phyloP scores from a whole-genome alignment of 2,797 vertebrate species.

The Valencia hispanica region DNA sequence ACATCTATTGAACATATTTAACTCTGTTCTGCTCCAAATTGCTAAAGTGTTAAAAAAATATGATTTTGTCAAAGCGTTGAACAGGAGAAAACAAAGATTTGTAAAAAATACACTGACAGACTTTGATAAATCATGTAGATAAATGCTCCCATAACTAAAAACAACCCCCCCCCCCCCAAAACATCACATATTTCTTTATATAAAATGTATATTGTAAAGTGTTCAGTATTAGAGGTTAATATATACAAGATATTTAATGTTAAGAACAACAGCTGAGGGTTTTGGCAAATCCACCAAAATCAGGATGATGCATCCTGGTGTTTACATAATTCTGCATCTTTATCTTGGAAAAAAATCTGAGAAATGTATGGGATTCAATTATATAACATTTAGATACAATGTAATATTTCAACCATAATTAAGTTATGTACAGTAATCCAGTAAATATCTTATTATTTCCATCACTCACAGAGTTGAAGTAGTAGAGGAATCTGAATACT shows the following conservation, averaged over 20 bases:
- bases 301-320: not conserved
- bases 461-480: constrained; percentile 7
- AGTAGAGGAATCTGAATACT: not conserved
- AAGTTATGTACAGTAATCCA: not conserved
- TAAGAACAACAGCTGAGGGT: not conserved
- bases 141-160: not conserved
- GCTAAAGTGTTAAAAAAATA: not conserved
- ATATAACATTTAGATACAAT: not conserved
- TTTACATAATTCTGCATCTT: not conserved
- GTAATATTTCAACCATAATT: not conserved
- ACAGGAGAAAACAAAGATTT: not conserved
- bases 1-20: too few species aligned
- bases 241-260: not conserved
- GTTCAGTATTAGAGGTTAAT: not conserved
- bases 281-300: not conserved
- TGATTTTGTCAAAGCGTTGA: not conserved
- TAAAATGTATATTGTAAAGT: not conserved
- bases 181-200: not conserved
- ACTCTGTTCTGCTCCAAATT: not conserved
- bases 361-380: not conserved
- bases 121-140: not conserved
- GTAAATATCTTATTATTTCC: not conserved
- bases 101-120: not conserved
- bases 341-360: not conserved
- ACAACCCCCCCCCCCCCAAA: not conserved